Conservation (phyloP, 2,113 vertebrate genomes). For the Sterrhoptilus dennistouni region DNA sequence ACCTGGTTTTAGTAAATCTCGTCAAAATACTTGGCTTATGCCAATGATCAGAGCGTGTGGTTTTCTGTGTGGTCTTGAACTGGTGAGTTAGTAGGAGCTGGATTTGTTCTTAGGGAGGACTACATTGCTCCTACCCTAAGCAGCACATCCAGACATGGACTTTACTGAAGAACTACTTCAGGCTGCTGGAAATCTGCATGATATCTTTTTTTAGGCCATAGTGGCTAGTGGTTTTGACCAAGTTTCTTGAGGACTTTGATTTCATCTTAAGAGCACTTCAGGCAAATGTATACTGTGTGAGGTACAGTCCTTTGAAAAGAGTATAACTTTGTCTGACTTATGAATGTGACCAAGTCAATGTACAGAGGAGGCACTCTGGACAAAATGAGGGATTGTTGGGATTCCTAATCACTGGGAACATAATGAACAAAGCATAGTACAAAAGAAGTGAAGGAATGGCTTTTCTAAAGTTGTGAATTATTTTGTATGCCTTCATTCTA, state of each 20-base stretch:
- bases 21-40: background rate
- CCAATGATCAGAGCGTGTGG: rapidly evolving
- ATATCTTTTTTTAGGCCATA: background rate
- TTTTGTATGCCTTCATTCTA: background rate
- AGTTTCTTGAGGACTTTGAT: background rate
- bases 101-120: background rate
- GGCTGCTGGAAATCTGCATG: background rate
- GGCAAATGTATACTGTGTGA: background rate
- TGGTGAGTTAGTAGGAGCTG: background rate
- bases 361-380: background rate
- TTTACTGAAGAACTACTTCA: background rate
- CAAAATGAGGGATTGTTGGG: background rate
- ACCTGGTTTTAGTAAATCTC: background rate
- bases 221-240: background rate
- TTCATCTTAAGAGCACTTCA: background rate
- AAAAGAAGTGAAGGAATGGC: background rate
- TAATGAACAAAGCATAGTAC: background rate
- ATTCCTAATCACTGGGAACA: background rate
- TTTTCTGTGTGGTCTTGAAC: background rate
- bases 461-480: background rate
- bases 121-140: background rate
- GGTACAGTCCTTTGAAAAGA: background rate
- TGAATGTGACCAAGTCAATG: rapidly evolving
- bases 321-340: background rate
- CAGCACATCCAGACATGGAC: background rate